phyloP scores from a whole-genome alignment of 2,113 vertebrate genomes.

The Pleuronectes platessa region DNA sequence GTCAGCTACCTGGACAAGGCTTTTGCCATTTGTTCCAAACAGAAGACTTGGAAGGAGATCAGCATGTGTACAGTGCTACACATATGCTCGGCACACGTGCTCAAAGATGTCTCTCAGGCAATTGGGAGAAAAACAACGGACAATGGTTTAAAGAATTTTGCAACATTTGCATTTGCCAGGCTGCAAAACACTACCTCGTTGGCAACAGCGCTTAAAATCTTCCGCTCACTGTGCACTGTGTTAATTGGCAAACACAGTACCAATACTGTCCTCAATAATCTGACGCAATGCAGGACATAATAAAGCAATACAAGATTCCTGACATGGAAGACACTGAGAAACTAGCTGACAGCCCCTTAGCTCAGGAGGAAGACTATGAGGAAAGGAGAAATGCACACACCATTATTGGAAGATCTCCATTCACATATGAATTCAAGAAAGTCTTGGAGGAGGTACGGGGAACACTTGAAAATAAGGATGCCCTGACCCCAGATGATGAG shows the following conservation, averaged over 20 bases:
- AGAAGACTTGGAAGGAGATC: conserved; percentile 4
- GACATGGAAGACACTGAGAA: neutral
- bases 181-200: conserved; percentile 10
- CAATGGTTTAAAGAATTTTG: no score
- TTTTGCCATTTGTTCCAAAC: conserved; percentile 8
- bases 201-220: neutral
- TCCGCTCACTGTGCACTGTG: neutral
- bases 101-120: conserved; percentile 26
- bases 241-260: conserved; percentile 15
- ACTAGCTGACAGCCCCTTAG: neutral
- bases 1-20: conserved; percentile 13
- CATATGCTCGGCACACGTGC: conserved; percentile 11
- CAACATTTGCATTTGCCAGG: no score
- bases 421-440: neutral
- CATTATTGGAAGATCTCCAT: conserved; percentile 29
- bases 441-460: no score
- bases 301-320: neutral
- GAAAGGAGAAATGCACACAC: conserved; percentile 12
- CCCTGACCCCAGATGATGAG: no score
- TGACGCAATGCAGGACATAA: conserved; percentile 17
- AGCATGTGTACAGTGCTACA: conserved; percentile 31
- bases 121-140: no score
- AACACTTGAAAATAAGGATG: no score
- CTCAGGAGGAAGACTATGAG: neutral
- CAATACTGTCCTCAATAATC: neutral